Base-by-base conservation (phyloP, 2,113 vertebrate species). In the Pseudolaguvia tuberculata region DNA sequence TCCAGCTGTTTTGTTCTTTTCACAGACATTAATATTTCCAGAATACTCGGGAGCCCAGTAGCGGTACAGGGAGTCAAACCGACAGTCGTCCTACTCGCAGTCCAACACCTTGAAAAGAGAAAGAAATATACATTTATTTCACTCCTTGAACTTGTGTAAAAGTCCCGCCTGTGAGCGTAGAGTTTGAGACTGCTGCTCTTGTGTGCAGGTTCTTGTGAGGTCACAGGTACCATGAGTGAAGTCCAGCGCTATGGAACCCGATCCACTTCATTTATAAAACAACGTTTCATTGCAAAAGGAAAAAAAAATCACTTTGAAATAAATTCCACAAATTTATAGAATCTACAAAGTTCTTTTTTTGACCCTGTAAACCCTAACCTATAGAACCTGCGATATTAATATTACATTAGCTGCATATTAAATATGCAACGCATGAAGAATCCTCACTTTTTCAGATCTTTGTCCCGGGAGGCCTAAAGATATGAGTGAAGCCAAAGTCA, bases 341-440 rank as follows among this genome's bases (percentile, higher is more conserved):
- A 61, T 48, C 25, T 51, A 61, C 47, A 51, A 74, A 65, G 48
- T 21, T 42, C 39, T 39, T 57, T 58, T 23, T 12, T 42, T 73
- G 29, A 20, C 14, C 42, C n/a, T 5, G 1, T 31, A 45, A 63
- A 50, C 35, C 61, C 27, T 45, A 25, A 62, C 63, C 53, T 68
- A 31, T 48, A 50, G 56, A 50, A 75, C 27, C 21, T 35, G 13
- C 3, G 25, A 45, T 58, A 68, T 68, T 75, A 75, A 75, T 75
- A 68, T 75, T 75, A 48, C 63, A 75, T 68, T 50, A 75, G 31
- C 55, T 5, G 0, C 63, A 11, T 31, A 68, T 75, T 50, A 75
- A 68, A 66, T 75, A 75, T 67, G 73, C 55, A 75, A 20, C n/a
- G 39, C 23, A 12, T 73, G 21, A 63, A 63, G 58, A 25, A 31